phyloP scores from a whole-genome alignment of 2,888 invertebrate genomes.

The Andrena praecox region DNA sequence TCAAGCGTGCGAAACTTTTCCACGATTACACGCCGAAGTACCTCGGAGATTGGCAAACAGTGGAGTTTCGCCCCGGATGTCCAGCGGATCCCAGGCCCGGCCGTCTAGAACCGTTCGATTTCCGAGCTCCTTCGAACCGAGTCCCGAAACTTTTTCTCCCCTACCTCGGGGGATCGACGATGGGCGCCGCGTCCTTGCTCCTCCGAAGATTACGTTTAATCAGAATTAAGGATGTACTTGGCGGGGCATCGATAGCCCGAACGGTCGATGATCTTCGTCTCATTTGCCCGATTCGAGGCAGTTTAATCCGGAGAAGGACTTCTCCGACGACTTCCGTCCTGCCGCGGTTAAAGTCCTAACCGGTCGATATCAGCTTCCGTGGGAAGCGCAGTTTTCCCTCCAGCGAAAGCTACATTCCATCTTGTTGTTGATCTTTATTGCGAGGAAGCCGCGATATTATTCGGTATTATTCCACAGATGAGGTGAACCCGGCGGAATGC shows the following conservation, averaged over 20 bases:
- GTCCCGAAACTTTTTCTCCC: conserved; percentile 59
- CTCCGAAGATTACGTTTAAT: conserved; percentile 68
- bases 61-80: conserved; percentile 39
- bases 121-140: conserved; percentile 37
- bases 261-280: conserved; percentile 58
- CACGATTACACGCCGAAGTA: conserved; percentile 13
- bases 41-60: conserved; percentile 47
- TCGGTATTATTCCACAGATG: no score
- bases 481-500: no score
- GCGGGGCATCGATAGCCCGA: conserved; percentile 47
- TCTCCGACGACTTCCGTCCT: conserved; percentile 19
- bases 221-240: conserved; percentile 69
- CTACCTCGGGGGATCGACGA: conserved; percentile 6
- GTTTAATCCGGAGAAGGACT: conserved; percentile 59
- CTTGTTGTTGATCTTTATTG: background rate
- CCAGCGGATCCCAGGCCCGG: conserved; percentile 43
- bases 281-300: conserved; percentile 60
- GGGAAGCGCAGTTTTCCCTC: background rate
- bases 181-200: conserved; percentile 28
- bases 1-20: conserved; percentile 26
- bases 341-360: conserved; percentile 30
- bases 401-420: background rate
- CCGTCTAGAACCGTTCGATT: conserved; percentile 45
- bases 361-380: conserved; percentile 23
- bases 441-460: no score